Evolutionary conservation across 2,113 vertebrate genomes (phyloP).

Genomic region (Meriones unguiculatus): DNA sequence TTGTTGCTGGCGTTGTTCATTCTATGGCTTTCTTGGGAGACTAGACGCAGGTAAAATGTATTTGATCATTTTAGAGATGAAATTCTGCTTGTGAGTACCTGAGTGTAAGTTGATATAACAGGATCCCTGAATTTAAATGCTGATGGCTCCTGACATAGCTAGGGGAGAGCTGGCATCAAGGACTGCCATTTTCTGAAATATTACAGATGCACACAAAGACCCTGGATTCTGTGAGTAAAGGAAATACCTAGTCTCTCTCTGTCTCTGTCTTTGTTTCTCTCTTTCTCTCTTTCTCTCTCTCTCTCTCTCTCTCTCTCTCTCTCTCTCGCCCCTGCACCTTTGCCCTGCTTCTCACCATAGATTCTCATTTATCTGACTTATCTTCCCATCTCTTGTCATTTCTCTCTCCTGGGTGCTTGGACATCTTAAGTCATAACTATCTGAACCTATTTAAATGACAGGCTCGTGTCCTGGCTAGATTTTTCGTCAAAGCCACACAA

Average conservation of each 20-base stretch:
- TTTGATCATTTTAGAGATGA: slow-evolving; percentile 61
- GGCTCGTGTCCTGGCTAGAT: no score
- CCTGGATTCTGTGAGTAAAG: not conserved
- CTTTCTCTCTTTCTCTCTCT: no score
- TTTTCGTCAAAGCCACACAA: not conserved
- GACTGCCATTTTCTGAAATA: slow-evolving; percentile 46
- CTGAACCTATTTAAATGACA: not conserved
- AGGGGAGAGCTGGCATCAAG: not conserved
- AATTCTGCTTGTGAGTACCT: slow-evolving; percentile 49
- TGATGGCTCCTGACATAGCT: not conserved
- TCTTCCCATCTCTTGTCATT: not conserved
- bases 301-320: not conserved
- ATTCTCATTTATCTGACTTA: not conserved
- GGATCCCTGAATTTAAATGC: slow-evolving; percentile 52
- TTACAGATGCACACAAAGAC: not conserved
- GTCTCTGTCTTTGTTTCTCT: not conserved
- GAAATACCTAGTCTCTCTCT: not conserved
- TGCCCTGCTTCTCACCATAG: not conserved
- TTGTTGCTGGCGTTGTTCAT: slow-evolving; percentile 67
- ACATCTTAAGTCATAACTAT: slow-evolving; percentile 13
- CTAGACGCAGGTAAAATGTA: slow-evolving; percentile 45
- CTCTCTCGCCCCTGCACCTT: not conserved
- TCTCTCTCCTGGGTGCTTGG: not conserved
- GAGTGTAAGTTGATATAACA: slow-evolving; percentile 32
- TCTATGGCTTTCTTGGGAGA: slow-evolving; percentile 63